These are phyloP conservation scores for Crocidura indochinensis DNA, from an alignment of 2,797 vertebrate genomes.

Conservation along the genomic window DNA sequence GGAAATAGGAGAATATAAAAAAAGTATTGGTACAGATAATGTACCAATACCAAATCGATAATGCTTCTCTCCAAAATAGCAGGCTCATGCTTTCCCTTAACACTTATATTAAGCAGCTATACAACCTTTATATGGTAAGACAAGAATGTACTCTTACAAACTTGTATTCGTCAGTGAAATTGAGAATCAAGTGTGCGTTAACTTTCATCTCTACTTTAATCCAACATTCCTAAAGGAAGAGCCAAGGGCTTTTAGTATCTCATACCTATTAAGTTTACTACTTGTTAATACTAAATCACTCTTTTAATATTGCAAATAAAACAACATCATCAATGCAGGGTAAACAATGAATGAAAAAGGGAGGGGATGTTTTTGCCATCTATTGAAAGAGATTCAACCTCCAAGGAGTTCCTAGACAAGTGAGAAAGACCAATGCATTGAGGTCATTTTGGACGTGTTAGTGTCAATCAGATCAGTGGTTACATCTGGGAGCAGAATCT, in stretches of 20 bases:
- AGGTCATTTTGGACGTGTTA: not conserved
- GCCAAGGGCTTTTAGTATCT: slow-evolving; percentile 24
- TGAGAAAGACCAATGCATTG: not conserved
- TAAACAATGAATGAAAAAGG: not conserved
- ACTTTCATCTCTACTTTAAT: not conserved
- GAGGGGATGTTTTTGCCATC: not conserved
- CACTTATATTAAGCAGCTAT: not conserved
- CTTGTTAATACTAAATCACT: slow-evolving; percentile 10
- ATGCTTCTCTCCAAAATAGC: slow-evolving; percentile 10
- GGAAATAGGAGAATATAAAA: slow-evolving; percentile 18
- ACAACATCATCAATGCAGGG: slow-evolving; percentile 21
- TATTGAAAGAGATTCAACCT: not conserved
- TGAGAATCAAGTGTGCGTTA: not conserved
- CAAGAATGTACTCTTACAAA: not conserved
- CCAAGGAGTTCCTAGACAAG: not conserved
- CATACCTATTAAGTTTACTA: not conserved
- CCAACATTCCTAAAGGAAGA: not conserved
- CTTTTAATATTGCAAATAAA: not conserved
- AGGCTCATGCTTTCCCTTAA: not conserved
- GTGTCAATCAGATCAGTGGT: not conserved
- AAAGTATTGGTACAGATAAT: not conserved
- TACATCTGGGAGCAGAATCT: slow-evolving; percentile 4
- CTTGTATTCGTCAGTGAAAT: not conserved
- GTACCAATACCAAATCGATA: not conserved
- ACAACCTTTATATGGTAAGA: not conserved